Percentiles rank a stretch among this genome's conserved stretches.
These are phyloP conservation scores for Prionailurus viverrinus DNA, from an alignment of 2,113 vertebrate species.

Conservation along the genomic window DNA sequence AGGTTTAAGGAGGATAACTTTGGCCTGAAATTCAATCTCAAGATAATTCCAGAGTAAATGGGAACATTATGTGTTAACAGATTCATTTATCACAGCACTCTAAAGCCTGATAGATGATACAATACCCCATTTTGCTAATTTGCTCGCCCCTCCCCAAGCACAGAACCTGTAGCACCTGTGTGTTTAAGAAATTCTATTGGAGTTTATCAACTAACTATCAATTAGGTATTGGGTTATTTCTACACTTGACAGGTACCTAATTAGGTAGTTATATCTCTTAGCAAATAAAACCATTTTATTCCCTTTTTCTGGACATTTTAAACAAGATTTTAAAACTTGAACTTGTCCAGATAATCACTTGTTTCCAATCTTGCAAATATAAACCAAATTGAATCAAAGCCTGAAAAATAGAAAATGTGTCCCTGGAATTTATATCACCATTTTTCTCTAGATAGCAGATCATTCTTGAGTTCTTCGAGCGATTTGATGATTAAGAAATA, in stretches of 20 bases:
- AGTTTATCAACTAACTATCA: not conserved
- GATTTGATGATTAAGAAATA: conserved; percentile 58
- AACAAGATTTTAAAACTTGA: not conserved
- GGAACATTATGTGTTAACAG: conserved; percentile 41
- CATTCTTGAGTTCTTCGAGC: not conserved
- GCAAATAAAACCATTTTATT: conserved; percentile 45
- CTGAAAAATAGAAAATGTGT: not conserved
- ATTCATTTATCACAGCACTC: conserved; percentile 39
- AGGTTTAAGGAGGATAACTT: conserved; percentile 47
- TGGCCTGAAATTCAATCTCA: conserved; percentile 58
- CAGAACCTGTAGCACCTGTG: not conserved
- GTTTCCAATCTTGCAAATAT: not conserved
- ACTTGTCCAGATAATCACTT: conserved; percentile 3
- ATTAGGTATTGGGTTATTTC: conserved; percentile 31
- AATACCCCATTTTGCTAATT: not conserved
- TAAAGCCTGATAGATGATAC: not conserved
- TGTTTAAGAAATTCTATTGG: conserved; percentile 22
- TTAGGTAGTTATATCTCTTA: conserved; percentile 44
- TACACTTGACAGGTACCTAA: not conserved
- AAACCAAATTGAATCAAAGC: not conserved
- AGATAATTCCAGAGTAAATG: conserved; percentile 61
- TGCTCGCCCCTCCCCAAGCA: accelerated
- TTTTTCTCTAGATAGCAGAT: not conserved
- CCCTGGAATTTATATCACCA: not conserved
- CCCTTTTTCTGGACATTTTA: not conserved